These are phyloP conservation scores for Rhinichthys klamathensis DNA, from an alignment of 2,113 vertebrate genomes.

Conservation along the genomic window DNA sequence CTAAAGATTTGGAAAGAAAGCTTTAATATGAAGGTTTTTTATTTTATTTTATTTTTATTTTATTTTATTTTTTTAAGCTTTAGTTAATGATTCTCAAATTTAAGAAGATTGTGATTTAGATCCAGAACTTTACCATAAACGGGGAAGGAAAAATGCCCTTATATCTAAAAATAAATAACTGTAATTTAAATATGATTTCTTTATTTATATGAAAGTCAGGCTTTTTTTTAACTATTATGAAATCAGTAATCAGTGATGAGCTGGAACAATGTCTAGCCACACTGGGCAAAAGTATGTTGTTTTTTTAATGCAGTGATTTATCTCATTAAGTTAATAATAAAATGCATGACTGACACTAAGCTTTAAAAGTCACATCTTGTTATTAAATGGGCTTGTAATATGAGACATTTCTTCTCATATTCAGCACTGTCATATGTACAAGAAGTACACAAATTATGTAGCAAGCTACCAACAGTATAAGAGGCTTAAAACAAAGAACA, in stretches of 20 bases:
- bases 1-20: not conserved
- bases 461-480: no score
- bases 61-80: not conserved
- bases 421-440: not conserved
- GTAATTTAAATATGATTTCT: not conserved
- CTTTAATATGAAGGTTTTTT: not conserved
- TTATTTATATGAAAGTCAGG: not conserved
- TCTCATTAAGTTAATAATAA: conserved; percentile 7
- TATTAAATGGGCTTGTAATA: not conserved
- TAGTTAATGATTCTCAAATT: not conserved
- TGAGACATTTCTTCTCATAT: not conserved
- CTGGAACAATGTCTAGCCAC: not conserved
- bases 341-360: conserved; percentile 20
- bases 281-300: not conserved
- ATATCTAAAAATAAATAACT: not conserved
- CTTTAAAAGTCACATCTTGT: conserved; percentile 33
- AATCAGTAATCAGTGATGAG: not conserved
- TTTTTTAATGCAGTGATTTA: not conserved
- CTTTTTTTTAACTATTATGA: not conserved
- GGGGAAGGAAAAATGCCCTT: not conserved
- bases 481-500: no score
- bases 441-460: not conserved
- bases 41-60: no score
- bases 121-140: not conserved
- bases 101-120: not conserved